Percentiles rank a stretch among this genome's conserved stretches.
These are phyloP conservation scores for Cosmia trapezina DNA, from an alignment of 2,888 invertebrate species.

Conservation along the genomic window DNA sequence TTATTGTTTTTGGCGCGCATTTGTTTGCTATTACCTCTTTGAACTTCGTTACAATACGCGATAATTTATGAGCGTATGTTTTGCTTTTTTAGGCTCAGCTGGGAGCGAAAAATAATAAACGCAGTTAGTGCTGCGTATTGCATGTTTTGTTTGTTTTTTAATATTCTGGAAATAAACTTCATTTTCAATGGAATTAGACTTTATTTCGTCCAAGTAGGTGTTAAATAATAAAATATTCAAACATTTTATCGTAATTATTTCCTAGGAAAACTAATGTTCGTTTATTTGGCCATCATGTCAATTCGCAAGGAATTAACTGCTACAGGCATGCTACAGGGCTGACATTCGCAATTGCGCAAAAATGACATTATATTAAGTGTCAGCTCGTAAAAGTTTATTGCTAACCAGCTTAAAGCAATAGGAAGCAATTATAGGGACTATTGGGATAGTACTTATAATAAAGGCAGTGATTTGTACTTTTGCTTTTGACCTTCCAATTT, in stretches of 20 bases:
- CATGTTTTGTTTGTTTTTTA: constrained; percentile 16
- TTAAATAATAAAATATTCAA: neutral
- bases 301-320: neutral
- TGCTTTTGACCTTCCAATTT: no score
- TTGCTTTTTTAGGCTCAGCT: constrained; percentile 45
- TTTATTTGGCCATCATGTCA: neutral
- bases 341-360: no score
- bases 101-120: constrained; percentile 41
- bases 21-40: constrained; percentile 79
- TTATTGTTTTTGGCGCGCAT: constrained; percentile 80
- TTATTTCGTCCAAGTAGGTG: neutral
- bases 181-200: neutral
- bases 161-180: constrained; percentile 19
- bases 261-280: neutral
- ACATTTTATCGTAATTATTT: neutral
- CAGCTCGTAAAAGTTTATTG: neutral
- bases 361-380: neutral
- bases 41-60: constrained; percentile 70
- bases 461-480: no score
- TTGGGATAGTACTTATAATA: no score
- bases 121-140: constrained; percentile 4
- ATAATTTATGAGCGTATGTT: constrained; percentile 55
- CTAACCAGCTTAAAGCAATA: neutral
- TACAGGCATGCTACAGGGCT: neutral
- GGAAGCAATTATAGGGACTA: neutral